phyloP scores from a whole-genome alignment of 2,888 invertebrate genomes.

The Euplagia quadripunctaria region DNA sequence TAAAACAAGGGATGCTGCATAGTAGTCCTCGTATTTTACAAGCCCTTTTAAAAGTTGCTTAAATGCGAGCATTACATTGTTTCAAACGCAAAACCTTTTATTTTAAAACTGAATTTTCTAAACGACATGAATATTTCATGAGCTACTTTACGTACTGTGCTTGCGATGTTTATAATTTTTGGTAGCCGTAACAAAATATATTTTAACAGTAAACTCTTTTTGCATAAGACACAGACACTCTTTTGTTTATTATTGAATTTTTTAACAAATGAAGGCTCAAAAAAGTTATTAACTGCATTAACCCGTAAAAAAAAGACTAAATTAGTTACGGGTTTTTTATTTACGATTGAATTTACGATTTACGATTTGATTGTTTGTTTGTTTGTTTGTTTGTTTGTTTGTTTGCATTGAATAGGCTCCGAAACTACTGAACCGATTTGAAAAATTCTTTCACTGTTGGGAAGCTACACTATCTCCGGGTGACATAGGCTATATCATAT shows the following conservation, averaged over 20 bases:
- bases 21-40: constrained; percentile 8
- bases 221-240: neutral
- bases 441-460: no score
- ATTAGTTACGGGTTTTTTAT: neutral
- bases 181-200: neutral
- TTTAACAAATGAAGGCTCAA: neutral
- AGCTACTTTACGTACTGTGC: constrained; percentile 30
- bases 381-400: no score
- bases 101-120: constrained; percentile 32
- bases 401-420: no score
- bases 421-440: no score
- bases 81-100: constrained; percentile 31
- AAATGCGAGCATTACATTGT: constrained; percentile 25
- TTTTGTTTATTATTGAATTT: neutral
- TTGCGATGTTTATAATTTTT: constrained; percentile 36
- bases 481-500: no score
- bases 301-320: neutral
- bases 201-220: neutral
- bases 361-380: no score
- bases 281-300: neutral
- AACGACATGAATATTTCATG: constrained; percentile 48
- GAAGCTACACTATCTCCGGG: no score
- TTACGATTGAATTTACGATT: neutral
- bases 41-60: constrained; percentile 43
- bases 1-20: neutral